Conservation (phyloP, 2,797 vertebrate species). For the Clarias pachynema region DNA sequence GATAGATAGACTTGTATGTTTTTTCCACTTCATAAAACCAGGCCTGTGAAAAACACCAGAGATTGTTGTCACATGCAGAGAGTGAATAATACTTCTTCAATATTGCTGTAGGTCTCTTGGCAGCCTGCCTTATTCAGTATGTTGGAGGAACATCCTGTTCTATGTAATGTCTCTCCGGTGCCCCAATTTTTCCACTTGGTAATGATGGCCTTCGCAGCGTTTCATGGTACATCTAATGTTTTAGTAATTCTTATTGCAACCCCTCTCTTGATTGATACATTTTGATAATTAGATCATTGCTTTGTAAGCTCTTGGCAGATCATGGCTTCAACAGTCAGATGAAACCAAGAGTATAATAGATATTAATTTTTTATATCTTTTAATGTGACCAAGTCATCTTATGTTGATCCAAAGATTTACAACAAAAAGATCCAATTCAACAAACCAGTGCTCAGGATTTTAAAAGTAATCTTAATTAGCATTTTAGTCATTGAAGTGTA, state of each 20-base stretch:
- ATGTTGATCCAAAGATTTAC: neutral
- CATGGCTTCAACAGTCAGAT: neutral
- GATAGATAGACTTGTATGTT: neutral
- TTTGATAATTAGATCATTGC: neutral
- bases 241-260: neutral
- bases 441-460: neutral
- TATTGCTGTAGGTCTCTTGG: neutral
- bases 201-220: neutral
- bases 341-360: neutral
- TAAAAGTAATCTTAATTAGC: neutral
- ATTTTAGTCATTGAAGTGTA: neutral
- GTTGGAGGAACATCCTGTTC: neutral
- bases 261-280: neutral
- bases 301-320: neutral
- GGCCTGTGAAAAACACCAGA: neutral
- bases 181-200: neutral
- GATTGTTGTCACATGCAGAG: neutral
- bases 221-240: neutral
- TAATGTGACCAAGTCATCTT: neutral
- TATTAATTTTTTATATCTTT: neutral
- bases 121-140: neutral
- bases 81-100: neutral
- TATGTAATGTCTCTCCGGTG: neutral
- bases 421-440: neutral
- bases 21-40: neutral